Base-by-base conservation (phyloP, 2,113 vertebrate species). In the Rhabdornis inornatus region DNA sequence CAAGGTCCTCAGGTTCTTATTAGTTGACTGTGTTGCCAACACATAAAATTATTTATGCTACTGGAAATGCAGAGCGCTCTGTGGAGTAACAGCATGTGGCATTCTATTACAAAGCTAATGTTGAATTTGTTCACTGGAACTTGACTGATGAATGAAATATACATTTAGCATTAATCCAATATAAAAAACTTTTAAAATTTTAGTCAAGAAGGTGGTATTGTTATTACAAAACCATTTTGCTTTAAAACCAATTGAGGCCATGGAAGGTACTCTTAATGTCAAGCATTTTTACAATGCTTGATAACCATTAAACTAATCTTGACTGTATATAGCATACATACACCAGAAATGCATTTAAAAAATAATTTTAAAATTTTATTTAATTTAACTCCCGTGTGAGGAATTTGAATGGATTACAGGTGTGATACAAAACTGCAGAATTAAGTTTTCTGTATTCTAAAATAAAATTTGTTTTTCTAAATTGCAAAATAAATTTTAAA, bases 111-210 rank as follows among this genome's bases (percentile, higher is more conserved):
- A 65, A 59, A 63, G 8, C 17, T 53, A 61, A 81, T 55, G 44
- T 60, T 91, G 66, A 87, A 81, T 87, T 84, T 81, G 45, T n/a
- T 87, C 24, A 18, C 69, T 81, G 69, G 55, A 89, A 87, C 21
- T 35, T 78, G 69, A 61, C 7, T 69, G 53, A 44, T 69, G 30
- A 93, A 57, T 78, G 27, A 61, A 77, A 70, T 70, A 66, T 50
- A 40, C 1, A 84, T 91, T 89, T 75, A 78, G 2, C 21, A 82
- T 81, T 91, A 63, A 57, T 35, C n/a, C 24, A 57, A 10, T 50
- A 84, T 13, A 78, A 89, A 83, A 87, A n/a, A 55, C 15, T 17
- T 37, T 20, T 5, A 53, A 33, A n/a, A 81, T 69, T 74, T 83
- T 45, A n/a, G 21, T 13, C 56, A 50, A 75, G 49, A 72, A 55